phyloP scores from a whole-genome alignment of 1,140 invertebrate species.

The Pentalonia nigronervosa region DNA sequence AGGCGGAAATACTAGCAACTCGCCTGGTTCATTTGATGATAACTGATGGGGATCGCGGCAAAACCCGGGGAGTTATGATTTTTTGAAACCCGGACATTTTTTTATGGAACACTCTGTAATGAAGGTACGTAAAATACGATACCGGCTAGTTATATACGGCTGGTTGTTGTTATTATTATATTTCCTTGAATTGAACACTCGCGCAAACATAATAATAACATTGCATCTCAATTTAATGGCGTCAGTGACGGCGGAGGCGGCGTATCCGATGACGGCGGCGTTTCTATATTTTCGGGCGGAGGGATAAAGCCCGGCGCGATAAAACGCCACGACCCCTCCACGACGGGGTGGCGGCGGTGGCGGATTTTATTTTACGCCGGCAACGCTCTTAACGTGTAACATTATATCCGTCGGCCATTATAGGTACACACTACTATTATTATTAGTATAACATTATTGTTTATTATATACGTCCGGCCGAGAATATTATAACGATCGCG shows the following conservation, averaged over 20 bases:
- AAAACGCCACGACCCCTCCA: background rate
- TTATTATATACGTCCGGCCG: background rate
- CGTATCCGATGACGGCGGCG: background rate
- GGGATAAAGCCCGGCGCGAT: background rate
- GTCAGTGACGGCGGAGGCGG: background rate
- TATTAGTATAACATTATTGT: background rate
- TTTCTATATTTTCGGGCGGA: background rate
- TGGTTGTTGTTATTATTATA: background rate
- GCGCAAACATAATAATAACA: background rate
- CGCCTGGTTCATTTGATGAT: background rate
- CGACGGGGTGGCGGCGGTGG: background rate
- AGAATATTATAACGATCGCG: background rate
- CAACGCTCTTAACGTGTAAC: background rate
- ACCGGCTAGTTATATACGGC: background rate
- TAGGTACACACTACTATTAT: background rate
- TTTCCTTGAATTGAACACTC: background rate
- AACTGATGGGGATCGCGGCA: background rate
- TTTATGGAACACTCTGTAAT: background rate
- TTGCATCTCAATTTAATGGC: background rate
- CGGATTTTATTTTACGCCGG: background rate
- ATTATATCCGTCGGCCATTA: background rate
- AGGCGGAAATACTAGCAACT: background rate
- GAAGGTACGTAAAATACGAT: background rate
- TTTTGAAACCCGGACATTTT: background rate
- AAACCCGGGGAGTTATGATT: background rate